Base-by-base conservation (phyloP, 2,888 invertebrate genomes). In the Aproaerema taeniolella region DNA sequence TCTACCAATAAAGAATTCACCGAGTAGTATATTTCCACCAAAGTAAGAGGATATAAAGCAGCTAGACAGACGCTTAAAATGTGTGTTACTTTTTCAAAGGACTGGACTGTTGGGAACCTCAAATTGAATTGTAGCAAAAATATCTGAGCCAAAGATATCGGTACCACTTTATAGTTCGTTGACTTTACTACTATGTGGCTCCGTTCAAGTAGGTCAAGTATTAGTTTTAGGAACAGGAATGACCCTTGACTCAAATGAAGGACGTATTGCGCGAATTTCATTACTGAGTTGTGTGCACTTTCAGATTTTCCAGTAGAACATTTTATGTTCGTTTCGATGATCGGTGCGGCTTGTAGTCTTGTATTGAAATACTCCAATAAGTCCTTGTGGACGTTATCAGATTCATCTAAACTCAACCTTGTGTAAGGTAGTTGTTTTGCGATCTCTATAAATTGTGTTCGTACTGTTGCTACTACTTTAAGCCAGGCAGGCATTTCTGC, bases 151-250 rank as follows among this genome's bases (percentile, higher is more conserved):
- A 96, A 73, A 0, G 94, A 93, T 46, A 95, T 94, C 1, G 97
- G 96, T 33, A 97, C 88, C 9, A 96, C 95, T 88, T 97, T 97
- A 72, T 96, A 98, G 66, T 95, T 95, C 0, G 95, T 92, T 3
- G 97, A 97, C 79, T 98, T 98, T 26, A 96, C 92, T 10, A 97
- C 96, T 48, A 98, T 89, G 62, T 96, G 94, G 31, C 97, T 97
- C 57, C 92, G 90, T 71, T 97, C 97, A 51, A 98, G 91, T 52
- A 98, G 90, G 81, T 98, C 97, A 50, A 99, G 86, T 26, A 95
- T 93, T 38, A 98, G 87, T 86, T 97, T 97, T 47, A 95, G 91
- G 80, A 95, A 98, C 48, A 98, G 88, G 77, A 97, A 96, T 34
- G 96, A 97, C 43, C 98, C 98, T 62, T 93, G 91, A 50, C 96